These are phyloP conservation scores for Drosophila falleni DNA, from an alignment of 2,888 invertebrate genomes.

Conservation along the genomic window DNA sequence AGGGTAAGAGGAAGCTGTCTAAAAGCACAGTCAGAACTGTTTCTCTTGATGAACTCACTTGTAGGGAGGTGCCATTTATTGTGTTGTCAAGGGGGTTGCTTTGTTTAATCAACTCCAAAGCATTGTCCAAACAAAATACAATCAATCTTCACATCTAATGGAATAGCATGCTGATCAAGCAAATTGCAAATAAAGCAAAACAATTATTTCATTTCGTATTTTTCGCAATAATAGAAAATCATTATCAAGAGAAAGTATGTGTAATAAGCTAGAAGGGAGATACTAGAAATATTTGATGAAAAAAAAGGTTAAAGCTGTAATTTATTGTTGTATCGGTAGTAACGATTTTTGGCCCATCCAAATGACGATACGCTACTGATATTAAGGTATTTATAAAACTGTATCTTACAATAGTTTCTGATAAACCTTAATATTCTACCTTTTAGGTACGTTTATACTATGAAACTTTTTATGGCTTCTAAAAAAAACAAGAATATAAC, in stretches of 20 bases:
- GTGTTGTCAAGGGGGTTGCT: background rate
- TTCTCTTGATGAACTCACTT: conserved; percentile 36
- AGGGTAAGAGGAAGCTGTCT: conserved; percentile 10
- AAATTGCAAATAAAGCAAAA: conserved; percentile 10
- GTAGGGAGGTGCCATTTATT: background rate
- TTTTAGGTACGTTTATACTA: no score
- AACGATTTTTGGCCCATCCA: no score
- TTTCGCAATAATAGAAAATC: background rate
- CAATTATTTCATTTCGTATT: background rate
- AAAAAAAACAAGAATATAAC: no score
- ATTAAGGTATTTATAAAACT: background rate
- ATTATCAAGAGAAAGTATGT: background rate
- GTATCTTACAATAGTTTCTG: background rate
- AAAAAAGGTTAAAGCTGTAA: no score
- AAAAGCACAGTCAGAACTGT: conserved; percentile 10
- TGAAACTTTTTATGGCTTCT: no score
- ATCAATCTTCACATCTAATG: conserved; percentile 41
- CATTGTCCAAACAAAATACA: conserved; percentile 41
- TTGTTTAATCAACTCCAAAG: conserved; percentile 44
- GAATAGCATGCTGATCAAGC: conserved; percentile 24
- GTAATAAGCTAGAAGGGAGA: background rate
- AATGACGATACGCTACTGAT: no score
- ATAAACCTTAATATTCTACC: no score
- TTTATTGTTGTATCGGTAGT: no score
- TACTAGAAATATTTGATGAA: background rate